Conservation (phyloP, 2,888 invertebrate genomes). For the Panorpa germanica region DNA sequence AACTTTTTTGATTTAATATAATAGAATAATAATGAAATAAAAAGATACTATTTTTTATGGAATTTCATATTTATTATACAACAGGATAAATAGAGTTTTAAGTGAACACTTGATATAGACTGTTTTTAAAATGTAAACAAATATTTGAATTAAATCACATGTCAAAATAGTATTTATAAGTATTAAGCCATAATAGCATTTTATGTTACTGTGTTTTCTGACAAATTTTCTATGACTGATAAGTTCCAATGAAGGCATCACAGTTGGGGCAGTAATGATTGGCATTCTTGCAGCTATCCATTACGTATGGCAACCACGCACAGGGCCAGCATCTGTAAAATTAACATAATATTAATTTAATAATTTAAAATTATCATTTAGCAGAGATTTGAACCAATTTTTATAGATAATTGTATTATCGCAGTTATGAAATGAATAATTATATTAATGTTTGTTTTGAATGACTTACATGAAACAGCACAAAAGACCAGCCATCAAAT, state of each 20-base stretch:
- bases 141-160: no score
- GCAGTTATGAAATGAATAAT: not conserved
- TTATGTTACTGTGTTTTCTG: no score
- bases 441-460: not conserved
- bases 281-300: constrained; percentile 23
- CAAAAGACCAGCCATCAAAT: constrained; percentile 20
- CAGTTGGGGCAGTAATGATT: constrained; percentile 30
- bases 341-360: constrained; percentile 7
- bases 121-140: no score
- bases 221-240: constrained; percentile 18
- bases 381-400: not conserved
- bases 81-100: no score
- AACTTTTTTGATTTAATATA: no score
- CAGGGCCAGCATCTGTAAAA: constrained; percentile 24
- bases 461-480: constrained; percentile 14
- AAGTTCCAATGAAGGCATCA: constrained; percentile 23
- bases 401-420: constrained; percentile 2
- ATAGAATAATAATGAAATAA: no score
- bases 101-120: no score
- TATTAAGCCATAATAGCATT: no score
- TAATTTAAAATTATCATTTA: not conserved
- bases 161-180: no score
- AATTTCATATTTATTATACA: no score
- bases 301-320: constrained; percentile 26
- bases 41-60: no score